A percentile compares a stretch with the other conserved stretches of the same genome.
These are phyloP conservation scores for Myoxocephalus aenaeus DNA, from an alignment of 2,797 vertebrate species.

Conservation along the genomic window DNA sequence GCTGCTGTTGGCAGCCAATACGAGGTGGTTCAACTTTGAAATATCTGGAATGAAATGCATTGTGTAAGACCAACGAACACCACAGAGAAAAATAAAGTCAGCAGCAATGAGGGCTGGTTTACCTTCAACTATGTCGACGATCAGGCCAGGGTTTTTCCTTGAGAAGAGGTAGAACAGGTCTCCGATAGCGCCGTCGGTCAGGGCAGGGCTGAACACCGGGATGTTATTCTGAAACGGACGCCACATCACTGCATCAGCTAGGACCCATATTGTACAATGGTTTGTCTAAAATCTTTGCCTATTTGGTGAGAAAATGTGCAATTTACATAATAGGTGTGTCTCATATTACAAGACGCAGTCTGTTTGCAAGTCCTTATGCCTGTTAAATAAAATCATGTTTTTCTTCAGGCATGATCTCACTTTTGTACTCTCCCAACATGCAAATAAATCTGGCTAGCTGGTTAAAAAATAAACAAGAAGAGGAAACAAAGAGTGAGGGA, in stretches of 20 bases:
- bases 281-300: neutral
- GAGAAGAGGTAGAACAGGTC: slow-evolving; percentile 93
- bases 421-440: too few species aligned
- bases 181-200: slow-evolving; percentile 90
- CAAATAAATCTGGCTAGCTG: too few species aligned
- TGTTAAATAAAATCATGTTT: too few species aligned
- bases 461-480: too few species aligned
- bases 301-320: neutral
- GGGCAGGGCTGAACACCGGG: slow-evolving; percentile 89
- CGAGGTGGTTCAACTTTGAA: slow-evolving; percentile 84
- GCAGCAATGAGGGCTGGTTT: neutral
- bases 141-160: slow-evolving; percentile 86
- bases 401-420: too few species aligned
- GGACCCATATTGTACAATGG: neutral
- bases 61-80: neutral
- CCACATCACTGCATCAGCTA: neutral
- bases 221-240: slow-evolving; percentile 86
- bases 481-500: too few species aligned
- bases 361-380: too few species aligned
- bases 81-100: neutral
- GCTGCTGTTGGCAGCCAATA: slow-evolving; percentile 84
- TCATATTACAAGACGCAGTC: too few species aligned
- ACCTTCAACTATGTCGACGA: slow-evolving; percentile 91
- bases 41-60: slow-evolving; percentile 75
- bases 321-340: too few species aligned